Conservation (phyloP, 2,797 vertebrate genomes). For the Epinephelus malabaricus region DNA sequence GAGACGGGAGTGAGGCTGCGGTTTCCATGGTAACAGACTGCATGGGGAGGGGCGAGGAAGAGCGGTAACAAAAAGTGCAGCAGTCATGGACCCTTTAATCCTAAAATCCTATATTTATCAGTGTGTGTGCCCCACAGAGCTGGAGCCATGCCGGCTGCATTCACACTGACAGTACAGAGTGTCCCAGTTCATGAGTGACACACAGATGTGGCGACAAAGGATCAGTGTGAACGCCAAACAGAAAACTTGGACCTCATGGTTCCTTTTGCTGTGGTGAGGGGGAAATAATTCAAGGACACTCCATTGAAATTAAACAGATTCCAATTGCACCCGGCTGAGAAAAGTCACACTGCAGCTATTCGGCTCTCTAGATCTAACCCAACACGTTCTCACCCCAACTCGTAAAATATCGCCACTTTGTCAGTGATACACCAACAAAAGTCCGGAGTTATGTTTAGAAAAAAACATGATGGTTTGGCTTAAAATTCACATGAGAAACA, state of each 20-base stretch:
- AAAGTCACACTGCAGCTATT: too few species aligned
- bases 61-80: slow-evolving; percentile 17
- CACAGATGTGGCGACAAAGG: neutral
- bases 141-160: neutral
- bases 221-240: neutral
- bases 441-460: too few species aligned
- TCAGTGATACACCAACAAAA: too few species aligned
- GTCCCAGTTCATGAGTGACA: neutral
- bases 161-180: neutral
- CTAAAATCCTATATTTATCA: slow-evolving; percentile 45
- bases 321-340: too few species aligned
- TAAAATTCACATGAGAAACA: too few species aligned
- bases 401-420: too few species aligned
- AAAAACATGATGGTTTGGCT: too few species aligned
- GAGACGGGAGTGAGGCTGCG: slow-evolving; percentile 26
- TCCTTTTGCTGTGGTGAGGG: too few species aligned
- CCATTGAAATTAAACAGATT: too few species aligned
- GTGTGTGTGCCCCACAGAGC: neutral
- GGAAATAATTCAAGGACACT: too few species aligned
- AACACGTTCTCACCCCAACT: too few species aligned
- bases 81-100: slow-evolving; percentile 37
- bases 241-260: neutral
- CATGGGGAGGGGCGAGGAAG: neutral
- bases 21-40: slow-evolving; percentile 67
- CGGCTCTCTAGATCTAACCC: too few species aligned